Base-by-base conservation (phyloP, 2,113 vertebrate species). In the Hippocampus comes region DNA sequence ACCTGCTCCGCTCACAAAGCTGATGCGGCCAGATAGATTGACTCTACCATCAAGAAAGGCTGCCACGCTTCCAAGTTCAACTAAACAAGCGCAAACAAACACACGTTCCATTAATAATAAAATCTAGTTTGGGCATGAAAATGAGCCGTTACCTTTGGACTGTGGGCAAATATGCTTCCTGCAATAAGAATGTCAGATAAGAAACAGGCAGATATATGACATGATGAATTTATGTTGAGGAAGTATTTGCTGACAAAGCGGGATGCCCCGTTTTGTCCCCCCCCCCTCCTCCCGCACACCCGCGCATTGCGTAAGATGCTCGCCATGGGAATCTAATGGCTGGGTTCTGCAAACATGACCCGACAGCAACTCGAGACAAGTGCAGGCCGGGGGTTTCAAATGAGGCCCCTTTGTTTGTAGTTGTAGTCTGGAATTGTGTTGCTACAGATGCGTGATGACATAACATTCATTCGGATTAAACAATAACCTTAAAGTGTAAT, bases 251-350 rank as follows among this genome's bases (percentile, higher is more conserved):
- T 66, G 64, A 66, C 23, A 27, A 17, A 42, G 42, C 6, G 17
- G 12, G 23, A 59, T 15, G 59, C 17, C 7, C 8, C 9, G 12
- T 34, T 34, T 34, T 34, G 4, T 60, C 2, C 6, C 2, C 15
- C 30, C 30, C 30, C 4, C 6, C 25, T 25, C 25, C 25, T 1
- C 25, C 25, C 25, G 25, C 25, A 25, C 25, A 25, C 34, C 34
- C 34, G 6, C 34, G 27, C 17, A 9, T 66, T 66, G 21, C 64
- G 18, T 48, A 66, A 66, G 4, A 66, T 3, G 64, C 42, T 14
- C n/a, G 8, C 63, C 25, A 34, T 15, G 7, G 34, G 70, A 60
- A 43, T 80, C 71, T 67, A 51, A 80, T 84, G 68, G 72, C 63
- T 61, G 65, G 18, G 51, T 20, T 73, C 59, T 69, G 0, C 49